Conservation (phyloP, 2,113 vertebrate species). For the Lagopus muta region DNA sequence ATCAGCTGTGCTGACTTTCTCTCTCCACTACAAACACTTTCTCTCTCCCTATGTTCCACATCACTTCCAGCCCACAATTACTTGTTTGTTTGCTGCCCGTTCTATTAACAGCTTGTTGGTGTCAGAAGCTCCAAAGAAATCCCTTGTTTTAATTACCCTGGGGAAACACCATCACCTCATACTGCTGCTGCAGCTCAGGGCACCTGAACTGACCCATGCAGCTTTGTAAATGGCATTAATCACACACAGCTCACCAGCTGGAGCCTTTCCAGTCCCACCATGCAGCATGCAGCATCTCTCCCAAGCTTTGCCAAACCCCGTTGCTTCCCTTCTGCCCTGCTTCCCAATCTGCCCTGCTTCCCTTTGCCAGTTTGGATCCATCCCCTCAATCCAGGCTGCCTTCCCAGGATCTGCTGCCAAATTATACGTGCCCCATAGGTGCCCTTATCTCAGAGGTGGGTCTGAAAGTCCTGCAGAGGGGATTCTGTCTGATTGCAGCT, state of each 20-base stretch:
- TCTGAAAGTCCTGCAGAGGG: not conserved
- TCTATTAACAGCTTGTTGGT: not conserved
- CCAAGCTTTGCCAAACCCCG: not conserved
- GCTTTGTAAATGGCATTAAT: not conserved
- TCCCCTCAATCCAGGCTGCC: not conserved
- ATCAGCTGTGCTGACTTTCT: not conserved
- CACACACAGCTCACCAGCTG: not conserved
- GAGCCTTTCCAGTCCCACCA: not conserved
- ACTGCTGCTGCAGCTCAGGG: not conserved
- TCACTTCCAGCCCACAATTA: not conserved
- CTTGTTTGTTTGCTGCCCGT: not conserved
- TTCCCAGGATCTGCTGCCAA: not conserved
- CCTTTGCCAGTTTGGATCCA: not conserved
- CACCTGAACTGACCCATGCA: not conserved
- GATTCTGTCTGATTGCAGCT: not conserved
- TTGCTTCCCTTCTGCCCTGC: no score
- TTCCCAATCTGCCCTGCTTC: not conserved
- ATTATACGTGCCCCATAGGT: not conserved
- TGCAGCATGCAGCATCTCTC: not conserved
- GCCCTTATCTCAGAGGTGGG: not conserved
- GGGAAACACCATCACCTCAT: not conserved
- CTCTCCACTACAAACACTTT: not conserved
- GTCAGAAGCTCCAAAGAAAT: not conserved
- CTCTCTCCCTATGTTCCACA: rapidly evolving
- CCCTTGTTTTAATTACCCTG: not conserved